Conservation (phyloP, 2,888 invertebrate genomes). For the Troilus luridus region DNA sequence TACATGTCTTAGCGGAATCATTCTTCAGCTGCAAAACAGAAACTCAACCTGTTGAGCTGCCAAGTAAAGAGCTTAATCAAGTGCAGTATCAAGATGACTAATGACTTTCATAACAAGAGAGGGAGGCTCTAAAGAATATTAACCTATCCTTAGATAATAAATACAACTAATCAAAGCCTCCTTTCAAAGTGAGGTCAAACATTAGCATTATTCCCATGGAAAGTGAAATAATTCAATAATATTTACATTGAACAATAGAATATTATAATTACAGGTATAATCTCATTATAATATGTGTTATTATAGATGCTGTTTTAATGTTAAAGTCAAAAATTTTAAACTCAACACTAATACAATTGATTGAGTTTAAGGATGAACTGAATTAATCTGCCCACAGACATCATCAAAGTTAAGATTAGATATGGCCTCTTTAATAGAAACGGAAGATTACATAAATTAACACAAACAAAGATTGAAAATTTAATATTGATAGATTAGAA, state of each 20-base stretch:
- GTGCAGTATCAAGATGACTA: not conserved
- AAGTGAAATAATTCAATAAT: not conserved
- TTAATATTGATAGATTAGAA: too few relatives aligned
- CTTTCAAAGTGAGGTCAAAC: not conserved
- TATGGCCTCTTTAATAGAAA: too few relatives aligned
- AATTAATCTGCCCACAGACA: too few relatives aligned
- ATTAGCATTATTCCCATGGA: not conserved
- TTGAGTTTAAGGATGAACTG: too few relatives aligned
- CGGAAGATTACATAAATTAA: too few relatives aligned
- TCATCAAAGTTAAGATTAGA: too few relatives aligned
- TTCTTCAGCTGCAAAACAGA: not conserved
- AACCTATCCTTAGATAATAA: not conserved
- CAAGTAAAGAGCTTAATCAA: not conserved
- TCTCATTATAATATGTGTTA: too few relatives aligned
- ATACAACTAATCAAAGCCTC: not conserved
- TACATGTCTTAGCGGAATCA: not conserved
- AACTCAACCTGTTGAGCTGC: not conserved
- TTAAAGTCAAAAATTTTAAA: too few relatives aligned
- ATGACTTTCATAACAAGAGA: not conserved
- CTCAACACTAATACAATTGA: too few relatives aligned
- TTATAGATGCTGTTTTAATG: too few relatives aligned
- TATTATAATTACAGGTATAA: not conserved
- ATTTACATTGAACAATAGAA: not conserved
- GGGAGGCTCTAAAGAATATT: not conserved
- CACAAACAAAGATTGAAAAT: too few relatives aligned